A percentile compares a stretch with the other conserved stretches of the same genome.
phyloP scores from a whole-genome alignment of 2,888 invertebrate genomes.

The Tipula lateralis region DNA sequence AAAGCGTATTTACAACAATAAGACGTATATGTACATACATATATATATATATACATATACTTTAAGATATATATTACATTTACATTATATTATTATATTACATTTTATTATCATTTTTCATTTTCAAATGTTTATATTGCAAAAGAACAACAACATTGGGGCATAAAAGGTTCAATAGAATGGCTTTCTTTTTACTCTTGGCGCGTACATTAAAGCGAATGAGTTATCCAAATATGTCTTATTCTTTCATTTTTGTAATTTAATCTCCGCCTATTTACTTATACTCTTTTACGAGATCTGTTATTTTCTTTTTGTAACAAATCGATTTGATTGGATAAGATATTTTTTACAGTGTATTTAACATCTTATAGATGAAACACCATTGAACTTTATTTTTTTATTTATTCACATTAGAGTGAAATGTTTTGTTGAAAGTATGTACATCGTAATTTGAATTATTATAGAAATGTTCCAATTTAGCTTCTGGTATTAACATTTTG shows the following conservation, averaged over 20 bases:
- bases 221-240: not conserved
- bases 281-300: not conserved
- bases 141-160: not conserved
- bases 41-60: not conserved
- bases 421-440: not conserved
- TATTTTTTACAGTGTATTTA: not conserved
- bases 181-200: not conserved
- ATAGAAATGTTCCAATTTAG: not conserved
- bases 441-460: no score
- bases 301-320: not conserved
- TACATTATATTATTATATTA: not conserved
- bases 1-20: not conserved
- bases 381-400: not conserved
- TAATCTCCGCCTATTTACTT: not conserved
- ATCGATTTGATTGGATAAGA: not conserved
- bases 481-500: no score
- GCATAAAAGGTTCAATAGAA: not conserved
- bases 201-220: not conserved
- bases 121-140: not conserved
- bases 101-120: not conserved
- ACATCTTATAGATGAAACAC: not conserved
- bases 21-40: not conserved
- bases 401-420: not conserved
- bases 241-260: not conserved
- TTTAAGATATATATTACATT: not conserved